phyloP scores from a whole-genome alignment of 2,797 vertebrate species.

The Benthosema pterotum region DNA sequence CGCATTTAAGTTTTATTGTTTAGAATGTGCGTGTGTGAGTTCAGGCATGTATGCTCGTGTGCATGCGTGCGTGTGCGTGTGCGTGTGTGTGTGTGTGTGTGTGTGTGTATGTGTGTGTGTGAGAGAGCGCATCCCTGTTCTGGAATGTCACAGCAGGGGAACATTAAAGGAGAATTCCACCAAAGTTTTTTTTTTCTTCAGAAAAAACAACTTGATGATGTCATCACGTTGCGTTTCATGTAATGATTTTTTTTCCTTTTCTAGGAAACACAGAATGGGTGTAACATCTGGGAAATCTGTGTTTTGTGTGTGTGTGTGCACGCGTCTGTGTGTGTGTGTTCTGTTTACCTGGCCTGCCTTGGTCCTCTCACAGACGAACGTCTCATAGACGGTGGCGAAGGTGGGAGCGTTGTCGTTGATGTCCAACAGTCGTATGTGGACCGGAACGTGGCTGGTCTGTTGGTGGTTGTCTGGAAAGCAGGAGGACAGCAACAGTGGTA shows the following conservation, averaged over 20 bases:
- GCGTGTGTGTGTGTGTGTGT: neutral
- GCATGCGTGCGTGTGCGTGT: conserved; percentile 7
- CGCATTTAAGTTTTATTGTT: too few species aligned
- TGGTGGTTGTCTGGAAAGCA: conserved; percentile 86
- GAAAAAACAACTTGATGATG: too few species aligned
- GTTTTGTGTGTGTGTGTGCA: neutral
- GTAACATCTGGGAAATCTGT: neutral
- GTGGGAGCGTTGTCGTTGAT: conserved; percentile 95
- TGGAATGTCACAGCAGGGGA: too few species aligned
- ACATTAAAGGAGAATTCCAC: too few species aligned
- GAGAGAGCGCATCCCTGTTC: too few species aligned
- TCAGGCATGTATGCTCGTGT: conserved; percentile 7
- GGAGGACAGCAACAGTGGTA: conserved; percentile 8
- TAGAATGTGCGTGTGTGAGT: neutral
- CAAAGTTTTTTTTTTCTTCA: too few species aligned
- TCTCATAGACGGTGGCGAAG: conserved; percentile 89
- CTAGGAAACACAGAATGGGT: too few species aligned
- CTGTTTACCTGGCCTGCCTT: conserved; percentile 88
- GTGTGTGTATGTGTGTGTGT: conserved; percentile 25
- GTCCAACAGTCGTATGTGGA: conserved; percentile 91
- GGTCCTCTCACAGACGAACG: conserved; percentile 93
- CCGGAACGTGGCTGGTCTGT: conserved; percentile 87
- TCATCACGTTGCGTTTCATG: too few species aligned
- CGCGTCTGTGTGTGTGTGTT: neutral
- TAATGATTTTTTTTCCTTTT: too few species aligned